Evolutionary conservation across 2,113 vertebrate genomes (phyloP).

Genomic region (Peromyscus leucopus): DNA sequence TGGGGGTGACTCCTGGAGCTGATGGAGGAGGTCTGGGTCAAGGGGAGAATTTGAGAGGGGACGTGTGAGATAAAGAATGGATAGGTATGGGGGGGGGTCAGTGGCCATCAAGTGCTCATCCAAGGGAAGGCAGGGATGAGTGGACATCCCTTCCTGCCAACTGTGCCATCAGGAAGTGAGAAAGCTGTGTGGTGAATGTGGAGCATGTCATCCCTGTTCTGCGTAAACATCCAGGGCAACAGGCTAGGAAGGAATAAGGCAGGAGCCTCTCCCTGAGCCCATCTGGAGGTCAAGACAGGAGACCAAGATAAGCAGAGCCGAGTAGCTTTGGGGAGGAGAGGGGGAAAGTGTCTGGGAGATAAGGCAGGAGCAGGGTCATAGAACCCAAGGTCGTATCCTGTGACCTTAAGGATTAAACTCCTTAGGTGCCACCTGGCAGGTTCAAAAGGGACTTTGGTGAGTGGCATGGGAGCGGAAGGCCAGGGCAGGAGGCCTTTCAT

Average conservation of each 20-base stretch:
- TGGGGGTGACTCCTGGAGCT: not conserved
- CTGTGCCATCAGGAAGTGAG: not conserved
- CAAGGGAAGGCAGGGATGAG: not conserved
- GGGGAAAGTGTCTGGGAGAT: not conserved
- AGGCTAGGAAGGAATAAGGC: not conserved
- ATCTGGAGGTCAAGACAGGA: not conserved
- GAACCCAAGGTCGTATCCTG: not conserved
- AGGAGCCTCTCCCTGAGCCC: not conserved
- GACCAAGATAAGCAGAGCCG: not conserved
- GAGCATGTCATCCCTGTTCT: conserved; percentile 12
- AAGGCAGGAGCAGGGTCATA: not conserved
- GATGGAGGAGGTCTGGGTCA: not conserved
- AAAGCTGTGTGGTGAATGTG: not conserved
- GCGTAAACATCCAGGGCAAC: not conserved
- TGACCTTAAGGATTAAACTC: not conserved
- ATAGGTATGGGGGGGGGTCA: not conserved
- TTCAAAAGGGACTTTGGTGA: not conserved
- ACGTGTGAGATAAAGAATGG: not conserved
- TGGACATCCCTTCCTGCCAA: not conserved
- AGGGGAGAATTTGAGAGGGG: conserved; percentile 22
- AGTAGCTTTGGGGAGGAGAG: too few species aligned
- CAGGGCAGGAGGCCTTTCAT: too few species aligned
- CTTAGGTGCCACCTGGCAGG: not conserved
- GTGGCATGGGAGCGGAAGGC: not conserved
- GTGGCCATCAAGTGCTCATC: conserved; percentile 58